Conservation (phyloP, 2,797 vertebrate genomes). For the Tenualosa ilisha region DNA sequence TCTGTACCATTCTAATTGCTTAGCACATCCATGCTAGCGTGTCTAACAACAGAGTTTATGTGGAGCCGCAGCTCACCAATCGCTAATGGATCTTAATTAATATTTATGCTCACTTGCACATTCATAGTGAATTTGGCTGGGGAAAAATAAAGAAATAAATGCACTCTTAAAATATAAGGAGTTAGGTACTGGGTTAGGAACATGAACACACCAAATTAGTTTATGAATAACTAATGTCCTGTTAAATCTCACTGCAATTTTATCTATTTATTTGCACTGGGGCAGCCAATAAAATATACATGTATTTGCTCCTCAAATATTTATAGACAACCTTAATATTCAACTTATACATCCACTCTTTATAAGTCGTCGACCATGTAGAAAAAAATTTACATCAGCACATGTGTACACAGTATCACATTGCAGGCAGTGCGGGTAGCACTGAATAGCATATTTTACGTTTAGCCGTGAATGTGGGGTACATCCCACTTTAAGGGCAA, state of each 20-base stretch:
- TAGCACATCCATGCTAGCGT: conserved; percentile 24
- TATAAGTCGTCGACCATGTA: conserved; percentile 28
- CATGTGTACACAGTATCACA: not conserved
- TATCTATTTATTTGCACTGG: conserved; percentile 62
- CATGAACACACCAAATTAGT: conserved; percentile 46
- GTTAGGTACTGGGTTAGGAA: not conserved
- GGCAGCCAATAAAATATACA: conserved; percentile 62
- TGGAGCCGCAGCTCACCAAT: not conserved
- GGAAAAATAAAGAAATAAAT: conserved; percentile 16
- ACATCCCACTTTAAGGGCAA: not conserved
- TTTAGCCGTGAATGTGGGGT: conserved; percentile 19
- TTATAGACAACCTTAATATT: conserved; percentile 51
- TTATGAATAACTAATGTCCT: conserved; percentile 65
- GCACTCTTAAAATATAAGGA: not conserved
- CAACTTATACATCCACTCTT: conserved; percentile 42
- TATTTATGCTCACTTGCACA: conserved; percentile 27
- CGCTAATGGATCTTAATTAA: conserved; percentile 32
- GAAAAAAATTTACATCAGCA: conserved; percentile 25
- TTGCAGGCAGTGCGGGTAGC: not conserved
- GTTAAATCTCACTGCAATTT: conserved; percentile 58
- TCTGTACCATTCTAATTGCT: conserved; percentile 6
- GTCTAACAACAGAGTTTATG: conserved; percentile 7
- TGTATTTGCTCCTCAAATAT: conserved; percentile 51
- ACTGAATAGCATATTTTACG: no score
- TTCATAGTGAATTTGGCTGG: not conserved